Evolutionary conservation across 1,140 invertebrate species (phyloP).

Genomic region (Babylonia areolata): DNA sequence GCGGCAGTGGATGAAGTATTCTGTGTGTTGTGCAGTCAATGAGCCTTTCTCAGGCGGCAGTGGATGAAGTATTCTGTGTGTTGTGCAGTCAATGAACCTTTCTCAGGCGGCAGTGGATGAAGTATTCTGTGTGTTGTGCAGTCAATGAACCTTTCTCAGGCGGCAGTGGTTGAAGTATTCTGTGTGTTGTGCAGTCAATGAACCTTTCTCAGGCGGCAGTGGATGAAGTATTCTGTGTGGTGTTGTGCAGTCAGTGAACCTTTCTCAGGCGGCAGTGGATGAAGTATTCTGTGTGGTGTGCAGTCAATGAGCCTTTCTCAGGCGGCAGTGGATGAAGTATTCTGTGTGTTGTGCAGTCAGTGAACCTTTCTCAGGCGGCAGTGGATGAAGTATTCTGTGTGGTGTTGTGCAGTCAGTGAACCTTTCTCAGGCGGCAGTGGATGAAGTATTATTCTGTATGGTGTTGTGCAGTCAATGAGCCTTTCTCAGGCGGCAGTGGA

Average conservation of each 20-base stretch:
- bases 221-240: too few species aligned
- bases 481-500: constrained; percentile 23
- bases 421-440: neutral
- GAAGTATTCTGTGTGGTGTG: neutral
- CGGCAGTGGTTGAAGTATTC: too few species aligned
- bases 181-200: too few species aligned
- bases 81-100: too few species aligned
- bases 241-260: neutral
- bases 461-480: constrained; percentile 25
- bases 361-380: neutral
- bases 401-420: neutral
- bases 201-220: too few species aligned
- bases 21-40: too few species aligned
- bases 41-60: too few species aligned
- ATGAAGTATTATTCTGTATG: neutral
- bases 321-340: neutral
- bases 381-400: neutral
- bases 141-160: too few species aligned
- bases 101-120: too few species aligned
- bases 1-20: too few species aligned
- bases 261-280: neutral
- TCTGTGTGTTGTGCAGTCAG: neutral
- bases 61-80: too few species aligned
- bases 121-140: too few species aligned
- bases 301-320: neutral